Evolutionary conservation across 2,797 vertebrate genomes (phyloP).

Genomic region (Coilia nasus): DNA sequence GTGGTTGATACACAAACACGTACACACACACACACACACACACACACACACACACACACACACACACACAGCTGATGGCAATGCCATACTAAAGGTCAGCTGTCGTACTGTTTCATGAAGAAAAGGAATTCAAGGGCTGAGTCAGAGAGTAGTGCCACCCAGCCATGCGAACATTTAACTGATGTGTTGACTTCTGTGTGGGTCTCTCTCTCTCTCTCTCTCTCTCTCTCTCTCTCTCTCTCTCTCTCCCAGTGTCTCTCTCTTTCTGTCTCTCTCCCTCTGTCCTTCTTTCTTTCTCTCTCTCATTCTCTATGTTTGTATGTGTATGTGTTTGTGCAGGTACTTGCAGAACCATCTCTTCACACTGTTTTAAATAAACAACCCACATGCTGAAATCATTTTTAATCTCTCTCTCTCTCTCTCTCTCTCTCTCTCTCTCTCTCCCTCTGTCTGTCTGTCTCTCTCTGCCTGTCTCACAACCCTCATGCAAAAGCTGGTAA

Average conservation of each 20-base stretch:
- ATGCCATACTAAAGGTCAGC: conserved; percentile 43
- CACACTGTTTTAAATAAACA: background rate
- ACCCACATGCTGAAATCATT: background rate
- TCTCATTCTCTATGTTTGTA: background rate
- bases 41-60: conserved; percentile 1
- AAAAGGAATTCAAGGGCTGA: conserved; percentile 33
- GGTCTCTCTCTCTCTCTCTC: background rate
- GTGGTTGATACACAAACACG: background rate
- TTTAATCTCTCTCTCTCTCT: background rate
- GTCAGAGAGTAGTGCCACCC: conserved; percentile 29
- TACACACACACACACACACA: background rate
- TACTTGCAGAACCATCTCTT: background rate
- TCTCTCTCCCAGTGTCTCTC: background rate
- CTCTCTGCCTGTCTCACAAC: too few relatives aligned
- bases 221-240: background rate
- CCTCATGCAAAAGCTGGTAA: background rate
- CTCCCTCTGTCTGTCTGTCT: background rate
- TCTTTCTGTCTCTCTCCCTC: background rate
- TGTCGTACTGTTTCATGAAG: conserved; percentile 42
- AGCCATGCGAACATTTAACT: conserved; percentile 37
- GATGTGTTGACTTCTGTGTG: conserved; percentile 41
- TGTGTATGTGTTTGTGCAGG: background rate
- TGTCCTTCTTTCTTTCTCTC: background rate
- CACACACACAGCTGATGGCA: conserved; percentile 19
- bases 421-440: background rate